Conservation (phyloP, 2,888 invertebrate species). For the Mythimna albipuncta region DNA sequence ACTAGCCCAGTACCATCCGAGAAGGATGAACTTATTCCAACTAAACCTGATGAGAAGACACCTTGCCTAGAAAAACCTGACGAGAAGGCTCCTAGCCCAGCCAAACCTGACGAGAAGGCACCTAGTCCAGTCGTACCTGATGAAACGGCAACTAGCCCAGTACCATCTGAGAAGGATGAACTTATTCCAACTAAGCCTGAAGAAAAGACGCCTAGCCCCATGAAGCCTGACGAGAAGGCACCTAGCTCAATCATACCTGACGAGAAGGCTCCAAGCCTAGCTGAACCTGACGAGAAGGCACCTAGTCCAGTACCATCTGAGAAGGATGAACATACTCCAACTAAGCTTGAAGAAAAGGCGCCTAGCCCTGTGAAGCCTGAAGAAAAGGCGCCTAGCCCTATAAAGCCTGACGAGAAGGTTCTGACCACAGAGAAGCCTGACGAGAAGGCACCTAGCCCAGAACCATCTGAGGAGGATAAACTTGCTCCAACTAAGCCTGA, state of each 20-base stretch:
- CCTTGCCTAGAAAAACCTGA: no score
- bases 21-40: background rate
- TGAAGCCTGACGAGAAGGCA: background rate
- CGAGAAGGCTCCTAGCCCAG: background rate
- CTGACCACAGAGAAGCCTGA: background rate
- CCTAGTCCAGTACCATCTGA: background rate
- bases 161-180: background rate
- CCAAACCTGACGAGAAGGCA: background rate
- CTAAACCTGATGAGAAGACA: slow-evolving; percentile 1
- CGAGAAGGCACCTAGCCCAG: background rate
- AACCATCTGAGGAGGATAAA: background rate
- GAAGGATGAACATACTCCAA: background rate
- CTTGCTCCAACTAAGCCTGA: background rate
- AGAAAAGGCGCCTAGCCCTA: background rate
- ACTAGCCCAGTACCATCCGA: background rate
- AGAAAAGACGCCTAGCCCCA: slow-evolving; percentile 1
- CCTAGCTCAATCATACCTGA: background rate
- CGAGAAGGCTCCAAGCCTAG: no score
- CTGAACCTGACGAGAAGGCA: background rate
- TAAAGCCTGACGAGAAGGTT: background rate
- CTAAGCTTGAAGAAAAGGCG: background rate
- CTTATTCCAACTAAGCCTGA: background rate
- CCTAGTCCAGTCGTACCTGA: background rate
- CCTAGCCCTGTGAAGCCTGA: background rate
- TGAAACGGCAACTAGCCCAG: background rate